Percentiles rank a stretch among this genome's conserved stretches.
phyloP scores from a whole-genome alignment of 1,140 invertebrate genomes.

The Drosophila busckii region DNA sequence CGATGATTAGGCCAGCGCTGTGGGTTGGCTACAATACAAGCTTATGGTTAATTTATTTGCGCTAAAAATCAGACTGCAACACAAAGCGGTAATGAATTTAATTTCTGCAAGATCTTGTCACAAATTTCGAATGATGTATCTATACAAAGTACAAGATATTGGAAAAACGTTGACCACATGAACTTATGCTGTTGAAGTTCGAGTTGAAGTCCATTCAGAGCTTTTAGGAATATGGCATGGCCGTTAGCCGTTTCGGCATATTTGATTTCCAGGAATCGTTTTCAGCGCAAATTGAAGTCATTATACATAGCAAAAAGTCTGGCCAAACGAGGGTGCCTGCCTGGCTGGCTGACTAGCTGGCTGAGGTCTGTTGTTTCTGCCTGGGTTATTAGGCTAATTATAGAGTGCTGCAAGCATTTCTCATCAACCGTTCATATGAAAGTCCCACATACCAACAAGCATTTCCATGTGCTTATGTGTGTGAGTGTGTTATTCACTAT shows the following conservation, averaged over 20 bases:
- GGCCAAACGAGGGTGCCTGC: conserved; percentile 3
- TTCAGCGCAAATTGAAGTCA: conserved; percentile 74
- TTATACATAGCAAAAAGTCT: conserved; percentile 42
- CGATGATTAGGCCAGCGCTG: conserved; percentile 12
- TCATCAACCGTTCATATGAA: conserved; percentile 37
- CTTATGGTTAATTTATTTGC: conserved; percentile 55
- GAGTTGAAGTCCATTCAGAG: conserved; percentile 7
- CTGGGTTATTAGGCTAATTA: conserved; percentile 74
- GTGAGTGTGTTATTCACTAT: too few relatives aligned
- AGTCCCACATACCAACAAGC: conserved; percentile 11
- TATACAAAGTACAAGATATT: conserved; percentile 24
- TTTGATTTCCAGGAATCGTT: conserved; percentile 75
- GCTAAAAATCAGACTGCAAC: conserved; percentile 19
- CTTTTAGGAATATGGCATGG: conserved; percentile 49
- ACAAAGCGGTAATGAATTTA: conserved; percentile 26
- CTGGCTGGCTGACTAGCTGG: conserved; percentile 12
- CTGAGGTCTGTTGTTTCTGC: conserved; percentile 25
- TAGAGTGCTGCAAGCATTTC: conserved; percentile 54
- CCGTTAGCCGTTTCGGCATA: conserved; percentile 69
- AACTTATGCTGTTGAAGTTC: too few relatives aligned
- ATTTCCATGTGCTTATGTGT: conserved; percentile 13
- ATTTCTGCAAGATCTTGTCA: conserved; percentile 25
- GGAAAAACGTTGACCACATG: too few relatives aligned
- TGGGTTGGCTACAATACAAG: conserved; percentile 16
- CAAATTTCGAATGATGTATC: neutral